Evolutionary conservation across 2,888 invertebrate genomes (phyloP), one percentile per base, ranked within the genome.

Genomic region (Dasysyrphus tricinctus): DNA sequence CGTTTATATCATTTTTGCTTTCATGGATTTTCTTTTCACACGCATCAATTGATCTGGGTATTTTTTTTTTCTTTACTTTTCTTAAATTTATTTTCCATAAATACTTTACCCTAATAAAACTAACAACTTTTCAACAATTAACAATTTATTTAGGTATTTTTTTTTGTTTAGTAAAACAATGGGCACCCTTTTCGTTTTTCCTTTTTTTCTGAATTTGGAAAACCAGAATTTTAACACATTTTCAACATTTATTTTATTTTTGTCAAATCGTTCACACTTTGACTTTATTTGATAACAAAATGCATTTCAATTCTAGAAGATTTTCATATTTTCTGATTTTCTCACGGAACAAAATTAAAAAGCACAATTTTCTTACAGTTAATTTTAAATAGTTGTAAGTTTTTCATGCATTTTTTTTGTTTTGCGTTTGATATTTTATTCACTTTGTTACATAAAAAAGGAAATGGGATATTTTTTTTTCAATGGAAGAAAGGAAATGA

Each of bases 361-460:
- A 29, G 11, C 11, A 63, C 24, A 29, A 24, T 14, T 47, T 16
- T 70, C n/a, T 32, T 11, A 19, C 24, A 49, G 16, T 61, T 6
- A 39, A 39, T 11, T 70, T 39, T 49, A n/a, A 47, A 19, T 4
- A 16, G 47, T 63, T 63, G 57, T 34, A n/a, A 29, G 54, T 65
- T 76, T 49, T 44, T 19, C 24, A 19, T 19, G 51, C 12, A 67
- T 67, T 67, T 65, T 34, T 3, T 59, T 42, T 24, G 7, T 24
- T 24, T 24, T 14, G 32, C 37, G 42, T 42, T 12, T 14, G 32
- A 19, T 7, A 42, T 61, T 11, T 39, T 39, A 56, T 34, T 37
- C 34, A 73, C 56, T 83, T 74, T 83, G 65, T 80, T 84, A 85
- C 69, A 77, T 81, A 81, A 85, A 80, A 82, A 81, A 73, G 72